Evolutionary conservation across 2,888 invertebrate species (phyloP).

Genomic region (Cosmorhoe ocellata): DNA sequence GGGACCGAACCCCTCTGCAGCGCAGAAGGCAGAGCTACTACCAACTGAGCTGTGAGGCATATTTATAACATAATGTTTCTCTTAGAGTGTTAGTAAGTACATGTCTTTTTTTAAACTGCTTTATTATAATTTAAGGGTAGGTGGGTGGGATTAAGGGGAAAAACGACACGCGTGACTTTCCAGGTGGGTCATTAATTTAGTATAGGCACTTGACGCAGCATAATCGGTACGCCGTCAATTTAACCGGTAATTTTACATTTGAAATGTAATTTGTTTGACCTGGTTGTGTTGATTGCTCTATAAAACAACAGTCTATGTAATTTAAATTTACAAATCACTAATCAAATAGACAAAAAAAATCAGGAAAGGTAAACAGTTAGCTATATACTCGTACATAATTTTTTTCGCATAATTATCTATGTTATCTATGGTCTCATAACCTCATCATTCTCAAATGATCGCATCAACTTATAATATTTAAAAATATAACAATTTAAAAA

Average conservation of each 20-base stretch:
- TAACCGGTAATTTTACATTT: slow-evolving; percentile 14
- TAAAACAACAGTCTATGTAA: not conserved
- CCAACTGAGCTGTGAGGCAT: too few species aligned
- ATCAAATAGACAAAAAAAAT: not conserved
- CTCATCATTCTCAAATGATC: too few species aligned
- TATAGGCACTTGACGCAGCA: slow-evolving; percentile 19
- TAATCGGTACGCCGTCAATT: slow-evolving; percentile 1
- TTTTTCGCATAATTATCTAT: too few species aligned
- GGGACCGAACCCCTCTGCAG: too few species aligned
- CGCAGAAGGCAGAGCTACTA: too few species aligned
- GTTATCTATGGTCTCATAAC: too few species aligned
- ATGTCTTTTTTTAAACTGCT: slow-evolving; percentile 41
- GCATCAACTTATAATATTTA: too few species aligned
- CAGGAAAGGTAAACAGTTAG: slow-evolving; percentile 4
- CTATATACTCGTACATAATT: too few species aligned
- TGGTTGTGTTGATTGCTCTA: not conserved
- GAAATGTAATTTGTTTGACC: not conserved
- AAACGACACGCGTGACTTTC: slow-evolving; percentile 31
- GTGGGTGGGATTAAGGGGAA: slow-evolving; percentile 34
- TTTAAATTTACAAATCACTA: not conserved
- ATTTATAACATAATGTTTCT: too few species aligned
- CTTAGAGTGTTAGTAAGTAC: too few species aligned
- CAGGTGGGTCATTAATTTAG: slow-evolving; percentile 28
- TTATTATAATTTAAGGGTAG: too few species aligned
- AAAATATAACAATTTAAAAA: too few species aligned